These are phyloP conservation scores for Notospermus geniculatus DNA, from an alignment of 1,140 invertebrate genomes.

Conservation along the genomic window DNA sequence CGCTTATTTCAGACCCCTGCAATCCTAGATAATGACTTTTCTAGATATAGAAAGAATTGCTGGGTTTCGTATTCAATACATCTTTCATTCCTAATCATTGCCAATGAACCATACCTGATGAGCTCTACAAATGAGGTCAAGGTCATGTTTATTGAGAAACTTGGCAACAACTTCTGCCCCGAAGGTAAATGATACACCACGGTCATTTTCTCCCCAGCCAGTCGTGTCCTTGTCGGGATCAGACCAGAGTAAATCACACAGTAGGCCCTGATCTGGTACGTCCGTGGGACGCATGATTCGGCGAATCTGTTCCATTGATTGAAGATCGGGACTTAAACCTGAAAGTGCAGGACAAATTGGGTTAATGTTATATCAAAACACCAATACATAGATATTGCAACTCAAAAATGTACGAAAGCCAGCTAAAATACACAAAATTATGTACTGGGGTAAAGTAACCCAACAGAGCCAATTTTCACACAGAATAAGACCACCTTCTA, in stretches of 20 bases:
- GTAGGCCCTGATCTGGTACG: slow-evolving; percentile 62
- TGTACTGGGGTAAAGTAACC: too few species aligned
- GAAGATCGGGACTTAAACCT: slow-evolving; percentile 60
- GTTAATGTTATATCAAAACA: too few species aligned
- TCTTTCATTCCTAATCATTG: too few species aligned
- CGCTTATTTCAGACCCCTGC: too few species aligned
- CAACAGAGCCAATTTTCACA: too few species aligned
- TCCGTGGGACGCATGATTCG: slow-evolving; percentile 62
- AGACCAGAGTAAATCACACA: slow-evolving; percentile 65
- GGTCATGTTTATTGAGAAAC: slow-evolving; percentile 62
- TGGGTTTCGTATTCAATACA: too few species aligned
- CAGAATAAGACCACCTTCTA: too few species aligned
- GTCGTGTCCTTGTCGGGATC: slow-evolving; percentile 63
- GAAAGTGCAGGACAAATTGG: not conserved
- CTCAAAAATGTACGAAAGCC: too few species aligned
- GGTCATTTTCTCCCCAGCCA: slow-evolving; percentile 64
- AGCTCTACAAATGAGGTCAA: slow-evolving; percentile 62
- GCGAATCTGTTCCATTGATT: slow-evolving; percentile 63
- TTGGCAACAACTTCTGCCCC: slow-evolving; percentile 63
- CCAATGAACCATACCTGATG: slow-evolving; percentile 52
- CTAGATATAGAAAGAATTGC: too few species aligned
- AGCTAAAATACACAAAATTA: too few species aligned
- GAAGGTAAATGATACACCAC: slow-evolving; percentile 62
- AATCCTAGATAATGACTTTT: too few species aligned
- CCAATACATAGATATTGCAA: too few species aligned